Percentiles rank a stretch among this genome's conserved stretches.
Conservation (phyloP, 2,797 vertebrate genomes). For the Oceanodroma leucorhoa region DNA sequence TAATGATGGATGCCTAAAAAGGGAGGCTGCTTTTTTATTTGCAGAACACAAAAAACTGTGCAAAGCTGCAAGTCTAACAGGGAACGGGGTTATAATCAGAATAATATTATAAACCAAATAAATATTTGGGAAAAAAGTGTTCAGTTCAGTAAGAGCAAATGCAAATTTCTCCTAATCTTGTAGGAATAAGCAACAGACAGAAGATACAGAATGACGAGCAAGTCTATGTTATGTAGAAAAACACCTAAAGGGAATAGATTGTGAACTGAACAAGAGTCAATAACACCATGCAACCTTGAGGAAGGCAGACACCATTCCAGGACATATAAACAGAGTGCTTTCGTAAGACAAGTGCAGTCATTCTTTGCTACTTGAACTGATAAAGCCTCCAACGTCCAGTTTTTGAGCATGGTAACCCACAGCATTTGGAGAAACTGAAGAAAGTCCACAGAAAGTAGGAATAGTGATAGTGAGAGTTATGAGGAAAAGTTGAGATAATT, state of each 20-base stretch:
- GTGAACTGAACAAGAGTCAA: neutral
- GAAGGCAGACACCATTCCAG: neutral
- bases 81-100: neutral
- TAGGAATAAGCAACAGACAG: neutral
- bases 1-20: neutral
- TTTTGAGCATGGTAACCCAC: neutral
- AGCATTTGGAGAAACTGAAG: neutral
- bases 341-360: neutral
- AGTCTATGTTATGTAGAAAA: neutral
- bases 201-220: neutral
- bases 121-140: accelerated
- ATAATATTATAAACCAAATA: neutral
- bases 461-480: neutral
- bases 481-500: neutral
- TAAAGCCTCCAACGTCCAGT: neutral
- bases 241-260: neutral
- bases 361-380: neutral
- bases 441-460: neutral
- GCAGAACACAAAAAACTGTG: neutral
- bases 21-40: neutral
- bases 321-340: accelerated
- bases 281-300: accelerated
- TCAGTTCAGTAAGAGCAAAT: neutral
- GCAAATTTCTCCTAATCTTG: neutral
- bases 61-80: neutral